A percentile compares a stretch with the other conserved stretches of the same genome.
Evolutionary conservation across 1,140 invertebrate genomes (phyloP).

Genomic region (Papilio glaucus): DNA sequence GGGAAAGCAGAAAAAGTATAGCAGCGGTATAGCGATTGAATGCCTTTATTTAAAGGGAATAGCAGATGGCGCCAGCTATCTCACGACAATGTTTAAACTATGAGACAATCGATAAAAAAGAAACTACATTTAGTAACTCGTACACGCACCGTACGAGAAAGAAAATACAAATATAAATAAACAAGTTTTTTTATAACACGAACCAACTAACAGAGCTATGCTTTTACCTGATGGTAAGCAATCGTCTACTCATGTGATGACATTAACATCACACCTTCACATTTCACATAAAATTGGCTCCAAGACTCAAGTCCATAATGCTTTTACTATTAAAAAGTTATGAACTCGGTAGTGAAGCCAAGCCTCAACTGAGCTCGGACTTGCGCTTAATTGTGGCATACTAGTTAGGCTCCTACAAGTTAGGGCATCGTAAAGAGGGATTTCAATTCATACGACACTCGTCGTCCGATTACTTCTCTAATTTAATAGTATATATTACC

Average conservation of each 20-base stretch:
- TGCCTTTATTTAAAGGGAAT: slow-evolving; percentile 31
- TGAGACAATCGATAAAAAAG: slow-evolving; percentile 8
- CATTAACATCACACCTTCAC: not conserved
- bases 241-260: not conserved
- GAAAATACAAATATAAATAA: not conserved
- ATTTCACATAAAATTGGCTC: too few species aligned
- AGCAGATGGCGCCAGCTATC: slow-evolving; percentile 10
- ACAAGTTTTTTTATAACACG: not conserved
- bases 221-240: not conserved
- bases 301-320: too few species aligned
- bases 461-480: too few species aligned
- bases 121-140: slow-evolving; percentile 5
- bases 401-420: too few species aligned
- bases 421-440: too few species aligned
- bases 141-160: not conserved
- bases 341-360: too few species aligned
- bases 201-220: not conserved
- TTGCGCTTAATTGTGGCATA: too few species aligned
- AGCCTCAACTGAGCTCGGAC: too few species aligned
- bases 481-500: too few species aligned
- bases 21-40: slow-evolving; percentile 20
- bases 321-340: too few species aligned
- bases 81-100: not conserved
- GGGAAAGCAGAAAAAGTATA: slow-evolving; percentile 15
- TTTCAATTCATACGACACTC: too few species aligned